Percentiles rank a stretch among this genome's conserved stretches.
These are phyloP conservation scores for Andrena fulva DNA, from an alignment of 2,888 invertebrate species.

Conservation along the genomic window DNA sequence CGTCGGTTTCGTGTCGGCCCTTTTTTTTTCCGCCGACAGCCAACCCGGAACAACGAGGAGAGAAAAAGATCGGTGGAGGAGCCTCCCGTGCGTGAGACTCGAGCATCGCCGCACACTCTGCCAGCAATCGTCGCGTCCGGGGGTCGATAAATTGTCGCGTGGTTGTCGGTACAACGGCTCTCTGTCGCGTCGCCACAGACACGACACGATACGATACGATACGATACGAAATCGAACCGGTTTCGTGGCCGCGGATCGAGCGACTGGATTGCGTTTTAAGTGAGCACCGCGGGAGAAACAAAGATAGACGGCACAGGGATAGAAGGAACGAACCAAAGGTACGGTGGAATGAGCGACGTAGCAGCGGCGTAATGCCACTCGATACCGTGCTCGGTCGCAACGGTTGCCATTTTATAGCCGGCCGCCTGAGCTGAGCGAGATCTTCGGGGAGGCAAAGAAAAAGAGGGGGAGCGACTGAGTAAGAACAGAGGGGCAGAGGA, in stretches of 20 bases:
- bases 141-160: slow-evolving; percentile 62
- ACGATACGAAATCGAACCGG: slow-evolving; percentile 52
- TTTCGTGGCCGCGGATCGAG: slow-evolving; percentile 53
- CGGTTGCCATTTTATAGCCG: slow-evolving; percentile 70
- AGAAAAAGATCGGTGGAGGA: slow-evolving; percentile 23
- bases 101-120: slow-evolving; percentile 25
- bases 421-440: slow-evolving; percentile 45
- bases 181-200: slow-evolving; percentile 33
- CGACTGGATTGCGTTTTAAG: slow-evolving; percentile 38
- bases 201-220: slow-evolving; percentile 22
- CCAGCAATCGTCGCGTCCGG: slow-evolving; percentile 34
- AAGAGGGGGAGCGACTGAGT: slow-evolving; percentile 50
- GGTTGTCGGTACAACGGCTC: slow-evolving; percentile 41
- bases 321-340: slow-evolving; percentile 30
- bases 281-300: slow-evolving; percentile 29
- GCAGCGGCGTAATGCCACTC: slow-evolving; percentile 58
- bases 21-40: background rate
- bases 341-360: slow-evolving; percentile 46
- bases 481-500: slow-evolving; percentile 22
- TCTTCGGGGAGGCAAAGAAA: slow-evolving; percentile 52
- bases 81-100: slow-evolving; percentile 16
- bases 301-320: slow-evolving; percentile 32
- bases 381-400: slow-evolving; percentile 55
- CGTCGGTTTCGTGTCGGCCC: slow-evolving; percentile 31
- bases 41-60: background rate